Percentiles rank a stretch among this genome's conserved stretches.
Evolutionary conservation across 2,888 invertebrate species (phyloP).

Genomic region (Dioctria rufipes): DNA sequence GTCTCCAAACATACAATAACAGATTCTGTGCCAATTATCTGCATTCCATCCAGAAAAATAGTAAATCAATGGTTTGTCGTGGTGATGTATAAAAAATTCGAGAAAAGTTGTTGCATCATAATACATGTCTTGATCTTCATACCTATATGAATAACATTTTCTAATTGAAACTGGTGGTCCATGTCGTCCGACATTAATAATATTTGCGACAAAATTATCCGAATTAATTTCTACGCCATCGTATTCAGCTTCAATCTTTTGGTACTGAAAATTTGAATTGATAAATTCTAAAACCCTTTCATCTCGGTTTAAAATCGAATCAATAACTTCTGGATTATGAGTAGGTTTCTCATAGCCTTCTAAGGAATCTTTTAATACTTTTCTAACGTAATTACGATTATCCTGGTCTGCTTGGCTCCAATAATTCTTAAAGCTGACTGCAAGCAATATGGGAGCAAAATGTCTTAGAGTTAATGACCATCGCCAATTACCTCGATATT

Average conservation of each 20-base stretch:
- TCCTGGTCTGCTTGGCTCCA: neutral
- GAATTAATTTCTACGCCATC: neutral
- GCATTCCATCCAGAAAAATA: constrained; percentile 22
- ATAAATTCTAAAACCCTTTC: neutral
- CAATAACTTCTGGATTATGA: too few relatives aligned
- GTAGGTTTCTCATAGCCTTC: too few relatives aligned
- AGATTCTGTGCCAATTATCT: neutral
- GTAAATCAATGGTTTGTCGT: constrained; percentile 2
- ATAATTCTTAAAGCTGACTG: neutral
- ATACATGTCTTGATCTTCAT: neutral
- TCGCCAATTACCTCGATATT: too few relatives aligned
- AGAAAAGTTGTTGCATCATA: neutral
- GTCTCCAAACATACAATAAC: neutral
- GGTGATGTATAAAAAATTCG: constrained; percentile 10
- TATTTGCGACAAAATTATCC: neutral
- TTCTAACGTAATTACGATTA: neutral
- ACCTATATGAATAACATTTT: neutral
- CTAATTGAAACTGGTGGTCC: neutral
- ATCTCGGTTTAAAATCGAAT: neutral
- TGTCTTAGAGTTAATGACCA: too few relatives aligned
- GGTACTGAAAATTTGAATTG: neutral
- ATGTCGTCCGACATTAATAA: constrained; percentile 3
- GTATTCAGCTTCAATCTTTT: neutral
- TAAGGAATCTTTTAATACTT: too few relatives aligned
- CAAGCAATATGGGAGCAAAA: neutral